Conservation (phyloP, 2,113 vertebrate species). For the Dinomys branickii region DNA sequence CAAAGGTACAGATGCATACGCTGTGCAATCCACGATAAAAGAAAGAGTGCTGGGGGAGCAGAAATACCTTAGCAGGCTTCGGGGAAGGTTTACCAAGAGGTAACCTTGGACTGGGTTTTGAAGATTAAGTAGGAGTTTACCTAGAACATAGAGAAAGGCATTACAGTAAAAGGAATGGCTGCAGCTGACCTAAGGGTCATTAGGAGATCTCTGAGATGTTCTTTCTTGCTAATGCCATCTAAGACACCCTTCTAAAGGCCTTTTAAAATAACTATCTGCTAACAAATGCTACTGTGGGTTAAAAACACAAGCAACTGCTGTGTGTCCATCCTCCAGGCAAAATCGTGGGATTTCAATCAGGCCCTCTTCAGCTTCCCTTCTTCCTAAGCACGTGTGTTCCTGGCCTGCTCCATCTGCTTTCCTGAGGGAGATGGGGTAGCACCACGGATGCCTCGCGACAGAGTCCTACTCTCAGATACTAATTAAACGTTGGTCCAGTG, state of each 20-base stretch:
- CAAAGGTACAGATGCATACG: background rate
- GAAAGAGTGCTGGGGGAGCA: background rate
- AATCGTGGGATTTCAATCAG: background rate
- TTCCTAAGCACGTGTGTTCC: background rate
- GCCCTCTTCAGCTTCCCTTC: background rate
- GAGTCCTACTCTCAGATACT: background rate
- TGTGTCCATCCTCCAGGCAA: background rate
- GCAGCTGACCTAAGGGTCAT: background rate
- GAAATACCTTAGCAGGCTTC: background rate
- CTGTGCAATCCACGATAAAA: background rate
- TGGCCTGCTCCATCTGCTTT: background rate
- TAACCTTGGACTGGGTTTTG: background rate
- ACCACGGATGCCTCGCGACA: background rate
- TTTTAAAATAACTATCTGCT: background rate
- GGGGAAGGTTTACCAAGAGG: background rate
- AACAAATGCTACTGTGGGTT: background rate
- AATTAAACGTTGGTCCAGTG: background rate
- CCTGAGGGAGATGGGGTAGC: background rate
- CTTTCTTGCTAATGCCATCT: background rate
- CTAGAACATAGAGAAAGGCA: background rate
- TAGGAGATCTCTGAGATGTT: background rate
- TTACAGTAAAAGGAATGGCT: background rate
- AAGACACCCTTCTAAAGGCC: background rate
- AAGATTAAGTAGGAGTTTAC: constrained; percentile 5
- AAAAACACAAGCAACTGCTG: background rate